Evolutionary conservation across 2,888 invertebrate genomes (phyloP).

Genomic region (Rhagonycha lutea): DNA sequence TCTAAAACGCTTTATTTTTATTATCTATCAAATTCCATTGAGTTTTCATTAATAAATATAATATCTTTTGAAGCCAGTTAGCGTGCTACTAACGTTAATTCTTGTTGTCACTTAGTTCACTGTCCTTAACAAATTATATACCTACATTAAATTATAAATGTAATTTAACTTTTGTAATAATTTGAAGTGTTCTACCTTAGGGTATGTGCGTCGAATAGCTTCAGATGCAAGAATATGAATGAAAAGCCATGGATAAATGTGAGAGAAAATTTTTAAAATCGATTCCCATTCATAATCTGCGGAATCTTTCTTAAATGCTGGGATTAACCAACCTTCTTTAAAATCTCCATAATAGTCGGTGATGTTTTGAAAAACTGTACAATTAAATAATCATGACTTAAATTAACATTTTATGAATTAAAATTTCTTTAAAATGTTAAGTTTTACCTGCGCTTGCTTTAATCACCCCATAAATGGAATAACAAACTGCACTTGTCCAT

Average conservation of each 20-base stretch:
- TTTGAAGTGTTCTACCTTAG: slow-evolving; percentile 33
- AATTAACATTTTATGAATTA: not conserved
- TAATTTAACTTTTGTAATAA: not conserved
- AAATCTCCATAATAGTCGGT: slow-evolving; percentile 59
- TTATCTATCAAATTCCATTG: no score
- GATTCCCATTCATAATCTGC: slow-evolving; percentile 75
- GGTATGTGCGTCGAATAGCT: slow-evolving; percentile 50
- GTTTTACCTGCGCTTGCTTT: slow-evolving; percentile 58
- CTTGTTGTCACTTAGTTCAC: no score
- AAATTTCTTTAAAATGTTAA: slow-evolving; percentile 1
- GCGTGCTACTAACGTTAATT: no score
- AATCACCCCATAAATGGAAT: slow-evolving; percentile 61
- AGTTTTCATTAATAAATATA: no score
- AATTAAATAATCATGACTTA: slow-evolving; percentile 1
- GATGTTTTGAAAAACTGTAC: slow-evolving; percentile 53
- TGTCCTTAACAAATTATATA: no score
- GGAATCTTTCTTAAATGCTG: slow-evolving; percentile 64
- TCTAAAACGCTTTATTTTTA: no score
- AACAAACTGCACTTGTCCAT: slow-evolving; percentile 62
- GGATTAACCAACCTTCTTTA: slow-evolving; percentile 61
- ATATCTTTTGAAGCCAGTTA: no score
- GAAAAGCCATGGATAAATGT: slow-evolving; percentile 61
- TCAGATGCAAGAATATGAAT: slow-evolving; percentile 62
- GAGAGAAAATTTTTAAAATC: slow-evolving; percentile 61
- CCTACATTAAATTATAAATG: no score